Evolutionary conservation across 2,113 vertebrate genomes (phyloP), one percentile per base, ranked within the genome.

Genomic region (Pampusana beccarii): DNA sequence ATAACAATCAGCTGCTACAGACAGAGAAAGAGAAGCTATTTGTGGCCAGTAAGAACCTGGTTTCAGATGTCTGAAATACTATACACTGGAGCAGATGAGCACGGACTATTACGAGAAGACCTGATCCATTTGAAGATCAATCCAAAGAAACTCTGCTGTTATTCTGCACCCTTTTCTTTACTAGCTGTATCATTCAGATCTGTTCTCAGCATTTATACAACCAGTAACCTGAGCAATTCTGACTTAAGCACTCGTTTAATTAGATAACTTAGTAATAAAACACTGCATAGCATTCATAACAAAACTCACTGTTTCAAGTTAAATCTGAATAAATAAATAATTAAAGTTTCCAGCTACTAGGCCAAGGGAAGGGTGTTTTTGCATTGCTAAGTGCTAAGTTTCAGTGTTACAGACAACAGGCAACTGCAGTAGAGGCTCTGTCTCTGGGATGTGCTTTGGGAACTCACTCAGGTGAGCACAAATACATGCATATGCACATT

Each of bases 41-140:
- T 92, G 91, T 81, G 92, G 69, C 0, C 0, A 42, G 56, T 74
- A 75, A 84, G 73, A 91, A 69, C 66, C 81, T 44, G 87, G 96
- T 97, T 87, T 95, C 92, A 12, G 77, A 44, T 97, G 80, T 88
- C 94, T 84, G 88, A 90, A 92, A 95, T 60, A 11, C n/a, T 79
- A 96, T 81, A 80, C 73, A 28, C 33, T 60, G 80, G 31, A 73
- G 83, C 74, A 80, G 88, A 91, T 51, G 71, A 94, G 91, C 60
- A 95, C 0, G 0, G 75, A 44, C 90, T 86, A 78, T 92, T 90
- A 96, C 56, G 88, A 74, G 87, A 95, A 75, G 88, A 88, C 72
- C 77, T 78, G 82, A 95, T 84, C 95, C 88, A 84, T 67, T 3
- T 77, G 82, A 90, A 81, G 80, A 95, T 78, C 69, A 80, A 34